A percentile compares a stretch with the other conserved stretches of the same genome.
Evolutionary conservation across 2,113 vertebrate genomes (phyloP).

Genomic region (Scomber colias): DNA sequence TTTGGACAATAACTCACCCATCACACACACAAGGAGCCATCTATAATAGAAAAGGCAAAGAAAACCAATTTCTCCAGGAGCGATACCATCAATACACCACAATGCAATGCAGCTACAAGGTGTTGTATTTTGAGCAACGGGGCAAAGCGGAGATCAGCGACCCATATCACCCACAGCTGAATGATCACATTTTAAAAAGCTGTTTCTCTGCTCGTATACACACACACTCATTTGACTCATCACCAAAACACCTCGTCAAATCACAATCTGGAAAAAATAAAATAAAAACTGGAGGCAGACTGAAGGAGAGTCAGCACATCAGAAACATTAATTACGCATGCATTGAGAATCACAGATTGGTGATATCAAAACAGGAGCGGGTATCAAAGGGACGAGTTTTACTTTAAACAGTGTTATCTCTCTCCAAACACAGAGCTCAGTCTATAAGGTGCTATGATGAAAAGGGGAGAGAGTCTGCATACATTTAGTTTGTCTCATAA

Average conservation of each 20-base stretch:
- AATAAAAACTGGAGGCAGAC: not conserved
- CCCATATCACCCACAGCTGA: slow-evolving; percentile 11
- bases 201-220: not conserved
- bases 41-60: slow-evolving; percentile 6
- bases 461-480: not conserved
- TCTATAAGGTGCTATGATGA: not conserved
- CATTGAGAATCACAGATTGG: not conserved
- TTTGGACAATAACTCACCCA: not conserved
- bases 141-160: slow-evolving; percentile 7
- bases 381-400: slow-evolving; percentile 15
- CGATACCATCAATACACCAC: not conserved
- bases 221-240: not conserved
- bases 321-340: not conserved
- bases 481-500: not conserved
- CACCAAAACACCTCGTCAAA: not conserved
- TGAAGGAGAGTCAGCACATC: not conserved
- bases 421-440: not conserved
- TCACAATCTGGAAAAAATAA: not conserved
- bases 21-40: not conserved
- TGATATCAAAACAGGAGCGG: not conserved
- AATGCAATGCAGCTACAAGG: not conserved
- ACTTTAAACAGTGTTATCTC: slow-evolving; percentile 10
- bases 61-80: slow-evolving; percentile 3
- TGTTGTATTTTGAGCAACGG: slow-evolving; percentile 7
- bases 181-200: slow-evolving; percentile 10